These are phyloP conservation scores for Proisotoma minuta DNA, from an alignment of 2,888 invertebrate genomes.

Conservation along the genomic window DNA sequence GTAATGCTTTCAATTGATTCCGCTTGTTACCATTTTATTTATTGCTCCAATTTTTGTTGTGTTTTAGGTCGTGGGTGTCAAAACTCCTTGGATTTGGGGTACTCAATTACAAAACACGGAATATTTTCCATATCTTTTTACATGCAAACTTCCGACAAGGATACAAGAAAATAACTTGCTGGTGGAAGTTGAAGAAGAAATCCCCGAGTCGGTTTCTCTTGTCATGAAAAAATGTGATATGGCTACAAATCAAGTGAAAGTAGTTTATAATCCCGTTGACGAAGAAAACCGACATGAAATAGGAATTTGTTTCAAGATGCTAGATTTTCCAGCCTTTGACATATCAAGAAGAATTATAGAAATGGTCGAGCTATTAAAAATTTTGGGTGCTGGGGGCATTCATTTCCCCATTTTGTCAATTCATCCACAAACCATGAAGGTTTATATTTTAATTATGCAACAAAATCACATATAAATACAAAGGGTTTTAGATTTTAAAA, in stretches of 20 bases:
- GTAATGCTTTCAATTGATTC: not conserved
- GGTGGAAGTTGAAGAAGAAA: not conserved
- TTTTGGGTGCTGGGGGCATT: conserved; percentile 17
- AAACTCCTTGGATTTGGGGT: not conserved
- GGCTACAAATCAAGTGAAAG: not conserved
- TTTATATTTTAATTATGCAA: not conserved
- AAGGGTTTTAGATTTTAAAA: not conserved
- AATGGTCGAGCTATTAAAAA: conserved; percentile 15
- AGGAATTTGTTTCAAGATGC: not conserved
- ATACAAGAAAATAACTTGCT: not conserved
- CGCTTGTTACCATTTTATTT: not conserved
- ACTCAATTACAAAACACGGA: not conserved
- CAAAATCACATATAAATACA: not conserved
- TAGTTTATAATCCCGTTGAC: not conserved
- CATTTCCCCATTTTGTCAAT: conserved; percentile 3
- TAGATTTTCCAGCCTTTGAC: conserved; percentile 2
- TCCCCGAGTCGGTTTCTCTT: not conserved
- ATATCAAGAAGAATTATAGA: conserved; percentile 4
- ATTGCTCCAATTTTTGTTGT: not conserved
- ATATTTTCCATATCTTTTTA: not conserved
- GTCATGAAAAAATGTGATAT: not conserved
- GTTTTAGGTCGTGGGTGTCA: not conserved
- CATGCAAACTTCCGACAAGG: not conserved
- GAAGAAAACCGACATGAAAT: not conserved
- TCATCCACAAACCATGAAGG: conserved; percentile 13